These are phyloP conservation scores for Aurelia aurita complex sp. Pacific DNA, from an alignment of 30 jellyfish, hydroid and myxozoan genomes.

Conservation along the genomic window DNA sequence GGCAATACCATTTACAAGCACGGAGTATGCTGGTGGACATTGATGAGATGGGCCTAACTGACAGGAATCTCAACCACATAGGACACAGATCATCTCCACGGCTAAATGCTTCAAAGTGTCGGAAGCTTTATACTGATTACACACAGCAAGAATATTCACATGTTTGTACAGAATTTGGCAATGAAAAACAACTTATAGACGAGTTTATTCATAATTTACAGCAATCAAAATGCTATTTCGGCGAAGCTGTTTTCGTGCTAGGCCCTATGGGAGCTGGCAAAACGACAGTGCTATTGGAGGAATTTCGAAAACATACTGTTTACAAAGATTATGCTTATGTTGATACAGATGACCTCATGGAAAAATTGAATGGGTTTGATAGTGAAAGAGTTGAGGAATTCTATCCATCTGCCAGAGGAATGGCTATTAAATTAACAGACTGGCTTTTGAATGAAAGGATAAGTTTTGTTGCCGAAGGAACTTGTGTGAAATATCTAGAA, in stretches of 20 bases:
- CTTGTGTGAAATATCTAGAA: conserved; percentile 92
- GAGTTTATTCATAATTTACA: conserved; percentile 39
- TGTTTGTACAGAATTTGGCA: not conserved
- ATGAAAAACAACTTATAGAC: conserved; percentile 30
- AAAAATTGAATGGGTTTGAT: conserved; percentile 83
- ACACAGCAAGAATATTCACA: conserved; percentile 11
- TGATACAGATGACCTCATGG: conserved; percentile 98
- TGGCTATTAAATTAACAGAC: conserved; percentile 89
- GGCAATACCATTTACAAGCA: not conserved
- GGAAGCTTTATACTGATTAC: conserved; percentile 8
- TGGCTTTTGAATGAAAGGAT: conserved; percentile 91
- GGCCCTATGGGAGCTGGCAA: conserved; percentile 99
- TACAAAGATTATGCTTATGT: conserved; percentile 87
- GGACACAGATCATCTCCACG: not conserved
- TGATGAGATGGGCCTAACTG: conserved; percentile 43
- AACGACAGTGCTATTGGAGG: conserved; percentile 69
- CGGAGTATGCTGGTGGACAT: conserved; percentile 26
- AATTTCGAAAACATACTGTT: conserved; percentile 54
- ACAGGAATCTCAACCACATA: not conserved
- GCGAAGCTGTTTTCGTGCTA: conserved; percentile 89
- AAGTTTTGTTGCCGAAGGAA: conserved; percentile 98
- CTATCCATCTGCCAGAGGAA: conserved; percentile 86
- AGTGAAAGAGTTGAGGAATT: conserved; percentile 69
- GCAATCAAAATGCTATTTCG: conserved; percentile 35
- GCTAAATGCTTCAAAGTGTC: not conserved